Conservation (phyloP, 2,113 vertebrate genomes). For the Caretta caretta region DNA sequence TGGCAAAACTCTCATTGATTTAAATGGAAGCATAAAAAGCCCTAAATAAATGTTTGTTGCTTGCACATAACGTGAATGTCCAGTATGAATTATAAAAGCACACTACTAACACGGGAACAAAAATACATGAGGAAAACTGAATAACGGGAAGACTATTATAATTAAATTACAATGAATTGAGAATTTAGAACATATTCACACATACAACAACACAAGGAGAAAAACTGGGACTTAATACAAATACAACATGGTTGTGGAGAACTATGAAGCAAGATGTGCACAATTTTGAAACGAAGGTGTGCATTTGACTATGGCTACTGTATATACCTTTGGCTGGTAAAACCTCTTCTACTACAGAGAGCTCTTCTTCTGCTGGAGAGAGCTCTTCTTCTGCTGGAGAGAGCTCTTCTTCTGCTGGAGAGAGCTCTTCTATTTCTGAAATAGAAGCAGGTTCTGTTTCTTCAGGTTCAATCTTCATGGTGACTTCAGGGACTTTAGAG, state of each 20-base stretch:
- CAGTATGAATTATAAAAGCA: background rate
- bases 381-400: background rate
- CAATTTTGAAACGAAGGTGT: background rate
- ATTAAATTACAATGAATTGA: background rate
- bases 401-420: background rate
- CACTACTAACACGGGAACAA: background rate
- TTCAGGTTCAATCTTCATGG: conserved; percentile 71
- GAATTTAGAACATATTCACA: conserved; percentile 10
- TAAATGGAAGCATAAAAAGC: conserved; percentile 6
- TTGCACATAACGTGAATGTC: background rate
- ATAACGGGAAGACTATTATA: background rate
- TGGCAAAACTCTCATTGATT: conserved; percentile 13
- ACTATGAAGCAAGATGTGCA: background rate
- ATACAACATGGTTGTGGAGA: conserved; percentile 21
- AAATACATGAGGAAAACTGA: background rate
- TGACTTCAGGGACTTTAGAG: conserved; percentile 81
- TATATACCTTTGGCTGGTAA: conserved; percentile 76
- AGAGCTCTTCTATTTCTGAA: conserved; percentile 71
- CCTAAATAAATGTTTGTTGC: background rate
- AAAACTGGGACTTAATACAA: background rate
- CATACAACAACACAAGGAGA: background rate
- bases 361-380: background rate
- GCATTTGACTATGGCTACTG: background rate
- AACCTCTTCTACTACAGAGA: conserved; percentile 67
- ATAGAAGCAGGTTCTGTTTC: conserved; percentile 69